Evolutionary conservation across 92 coral and sea anemone species (phyloP).

Genomic region (Actinostola sp.): DNA sequence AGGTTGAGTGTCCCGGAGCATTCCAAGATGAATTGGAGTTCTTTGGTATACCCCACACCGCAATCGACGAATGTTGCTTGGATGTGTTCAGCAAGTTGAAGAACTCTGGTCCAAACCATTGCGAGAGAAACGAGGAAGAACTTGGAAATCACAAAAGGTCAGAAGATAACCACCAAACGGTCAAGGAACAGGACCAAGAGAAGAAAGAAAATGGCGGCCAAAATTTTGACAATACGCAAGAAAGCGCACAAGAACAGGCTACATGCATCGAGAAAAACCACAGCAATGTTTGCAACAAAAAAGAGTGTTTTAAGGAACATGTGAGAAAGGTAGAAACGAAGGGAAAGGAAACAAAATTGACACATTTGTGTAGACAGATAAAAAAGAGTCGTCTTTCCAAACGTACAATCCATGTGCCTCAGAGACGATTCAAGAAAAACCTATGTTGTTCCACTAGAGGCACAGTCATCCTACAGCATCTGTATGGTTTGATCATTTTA

Average conservation of each 20-base stretch:
- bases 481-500: conserved; percentile 70
- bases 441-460: not conserved
- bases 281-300: too few species aligned
- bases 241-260: too few species aligned
- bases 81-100: conserved; percentile 22
- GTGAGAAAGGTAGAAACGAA: not conserved
- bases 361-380: not conserved
- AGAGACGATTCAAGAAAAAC: not conserved
- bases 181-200: too few species aligned
- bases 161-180: too few species aligned
- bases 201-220: not conserved
- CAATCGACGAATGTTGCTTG: conserved; percentile 76
- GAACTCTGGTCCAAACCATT: not conserved
- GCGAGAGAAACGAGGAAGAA: too few species aligned
- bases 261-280: too few species aligned
- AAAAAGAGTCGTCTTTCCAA: not conserved
- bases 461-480: conserved; percentile 13
- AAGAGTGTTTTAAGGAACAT: not conserved
- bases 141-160: too few species aligned
- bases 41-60: conserved; percentile 80
- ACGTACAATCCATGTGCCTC: too few species aligned
- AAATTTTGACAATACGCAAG: too few species aligned
- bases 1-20: conserved; percentile 82
- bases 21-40: conserved; percentile 84
- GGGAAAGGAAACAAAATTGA: not conserved